Base-by-base conservation (phyloP, 1,140 invertebrate genomes). In the Ladona fulva region DNA sequence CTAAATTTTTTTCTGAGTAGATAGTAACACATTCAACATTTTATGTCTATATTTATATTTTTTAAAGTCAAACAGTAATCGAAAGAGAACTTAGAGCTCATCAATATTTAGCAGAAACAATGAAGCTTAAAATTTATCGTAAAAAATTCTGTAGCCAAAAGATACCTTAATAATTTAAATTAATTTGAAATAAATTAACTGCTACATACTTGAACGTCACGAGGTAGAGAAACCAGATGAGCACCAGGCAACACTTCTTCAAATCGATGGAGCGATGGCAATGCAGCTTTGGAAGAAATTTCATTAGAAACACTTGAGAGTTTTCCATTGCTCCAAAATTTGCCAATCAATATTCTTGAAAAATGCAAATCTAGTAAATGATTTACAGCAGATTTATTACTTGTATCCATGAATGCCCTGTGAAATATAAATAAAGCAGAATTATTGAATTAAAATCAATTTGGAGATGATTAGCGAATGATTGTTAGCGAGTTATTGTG, bases 201-300 rank as follows among this genome's bases (percentile, higher is more conserved):
- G 29, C n/a, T n/a, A n/a, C 16, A 44, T 76, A 82, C 81, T 79
- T 82, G 89, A 12, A 91, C 91, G 81, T 93, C 92, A 82, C 90
- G 88, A 1, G 92, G 92, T 75, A 94, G 82, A n/a, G 89, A 87
- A 59, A 93, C 84, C 75, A 85, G 85, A 81, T 89, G 87, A 44
- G 89, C 88, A 66, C 87, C 88, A 19, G 82, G 80, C 79, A 86
- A 79, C 0, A 85, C 24, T n/a, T 83, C 81, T 80, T 86, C 85
- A 80, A 86, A 88, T 83, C 79, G 85, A 80, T 16, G 83, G 83
- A 73, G 84, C 82, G 76, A 83, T 80, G 24, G 82, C 79, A 73
- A 83, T 84, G 14, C 1, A 66, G 52, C 52, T 66, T 66, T 66
- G 5, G 52, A 66, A 19, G 52, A 3, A 5, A 66, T 19, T 42